Evolutionary conservation across 2,888 invertebrate species (phyloP), one percentile per base, ranked within the genome.

Genomic region (Blera fallax): DNA sequence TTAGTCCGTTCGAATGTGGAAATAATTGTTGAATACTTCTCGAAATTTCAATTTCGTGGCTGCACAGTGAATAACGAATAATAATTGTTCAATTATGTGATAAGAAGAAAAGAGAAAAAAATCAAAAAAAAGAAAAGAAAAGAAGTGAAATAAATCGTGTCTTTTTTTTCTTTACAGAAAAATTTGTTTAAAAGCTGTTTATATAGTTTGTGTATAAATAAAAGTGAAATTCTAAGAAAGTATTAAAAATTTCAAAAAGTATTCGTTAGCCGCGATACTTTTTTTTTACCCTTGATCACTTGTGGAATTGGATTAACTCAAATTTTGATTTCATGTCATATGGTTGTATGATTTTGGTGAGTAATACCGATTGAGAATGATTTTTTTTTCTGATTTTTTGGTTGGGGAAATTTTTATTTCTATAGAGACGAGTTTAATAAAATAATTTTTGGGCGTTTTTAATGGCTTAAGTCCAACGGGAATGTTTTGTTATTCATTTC

Each of bases 291-390:
- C 40, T 6, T 70, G 10, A 62, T 67, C 45, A 29, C 40, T 70
- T 54, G 29, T 69, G 73, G 65, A 74, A 60, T 84, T 84, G 84
- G 84, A 84, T 84, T 84, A 84, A 65, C 76, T 72, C 58, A 80
- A 50, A 65, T n/a, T 64, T 52, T 74, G 50, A 76, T 70, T 84
- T 80, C 54, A 80, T 80, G 84, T 84, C 84, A 84, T 84, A 80
- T 74, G 60, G 74, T 76, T 84, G 84, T 80, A 70, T 84, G 45
- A 52, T 80, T 67, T 60, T 69, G 80, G 84, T 84, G 84, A 84
- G 84, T 84, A 80, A 70, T 65, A 48, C 21, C 16, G n/a, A 27
- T 62, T 43, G n/a, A 7, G 1, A 5, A 52, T 4, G 6, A 14
- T 4, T 40, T 21, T 34, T 48, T 32, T 24, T 24, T 24, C 4